phyloP scores from a whole-genome alignment of 2,888 invertebrate genomes.

The Mimachlamys varia region DNA sequence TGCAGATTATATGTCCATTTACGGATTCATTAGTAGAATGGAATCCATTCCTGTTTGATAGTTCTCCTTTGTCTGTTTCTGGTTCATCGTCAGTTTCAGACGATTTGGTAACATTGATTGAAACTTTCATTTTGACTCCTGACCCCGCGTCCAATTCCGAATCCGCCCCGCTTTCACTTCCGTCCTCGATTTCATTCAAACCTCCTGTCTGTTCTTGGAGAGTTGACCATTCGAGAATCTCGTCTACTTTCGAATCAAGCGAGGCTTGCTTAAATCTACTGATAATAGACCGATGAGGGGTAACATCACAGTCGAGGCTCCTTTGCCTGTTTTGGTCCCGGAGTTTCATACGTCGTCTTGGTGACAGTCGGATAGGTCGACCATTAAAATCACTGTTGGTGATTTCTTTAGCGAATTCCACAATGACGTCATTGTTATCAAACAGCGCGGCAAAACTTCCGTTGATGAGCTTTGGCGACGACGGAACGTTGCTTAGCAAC shows the following conservation, averaged over 20 bases:
- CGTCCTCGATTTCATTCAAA: slow-evolving; percentile 23
- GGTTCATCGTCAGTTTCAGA: neutral
- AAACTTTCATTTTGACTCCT: slow-evolving; percentile 34
- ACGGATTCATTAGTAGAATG: neutral
- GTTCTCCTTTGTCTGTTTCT: neutral
- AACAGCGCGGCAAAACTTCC: slow-evolving; percentile 81
- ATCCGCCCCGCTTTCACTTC: slow-evolving; percentile 40
- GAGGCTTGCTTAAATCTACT: slow-evolving; percentile 75
- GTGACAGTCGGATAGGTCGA: slow-evolving; percentile 75
- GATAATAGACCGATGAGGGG: slow-evolving; percentile 54
- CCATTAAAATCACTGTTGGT: slow-evolving; percentile 72
- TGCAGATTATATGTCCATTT: slow-evolving; percentile 19
- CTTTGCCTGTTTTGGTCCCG: slow-evolving; percentile 75
- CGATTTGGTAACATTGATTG: neutral
- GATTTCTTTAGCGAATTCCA: slow-evolving; percentile 74
- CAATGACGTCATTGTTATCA: slow-evolving; percentile 73
- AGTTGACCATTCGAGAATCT: slow-evolving; percentile 72
- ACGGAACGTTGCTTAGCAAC: slow-evolving; percentile 95
- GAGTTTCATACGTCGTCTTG: slow-evolving; percentile 74
- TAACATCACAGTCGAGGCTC: slow-evolving; percentile 74
- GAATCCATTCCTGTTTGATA: neutral
- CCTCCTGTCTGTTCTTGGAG: slow-evolving; percentile 15
- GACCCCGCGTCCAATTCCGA: neutral
- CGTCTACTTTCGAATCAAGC: slow-evolving; percentile 80
- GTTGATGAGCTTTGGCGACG: slow-evolving; percentile 94